phyloP scores from a whole-genome alignment of 2,888 invertebrate species.

The Catocala nupta region DNA sequence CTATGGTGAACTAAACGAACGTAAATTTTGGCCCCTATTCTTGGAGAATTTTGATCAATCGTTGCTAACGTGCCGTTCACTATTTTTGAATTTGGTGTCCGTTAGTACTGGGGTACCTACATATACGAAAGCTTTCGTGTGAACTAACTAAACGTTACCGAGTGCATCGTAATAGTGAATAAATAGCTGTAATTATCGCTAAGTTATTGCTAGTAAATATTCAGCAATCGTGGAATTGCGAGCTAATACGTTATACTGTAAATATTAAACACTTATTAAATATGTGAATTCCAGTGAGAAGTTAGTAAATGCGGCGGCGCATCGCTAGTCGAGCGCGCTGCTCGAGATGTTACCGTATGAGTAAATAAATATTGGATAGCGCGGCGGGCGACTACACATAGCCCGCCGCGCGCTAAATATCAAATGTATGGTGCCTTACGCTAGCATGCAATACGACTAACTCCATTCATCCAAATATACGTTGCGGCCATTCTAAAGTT shows the following conservation, averaged over 20 bases:
- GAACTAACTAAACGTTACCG: slow-evolving; percentile 12
- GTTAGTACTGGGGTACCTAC: slow-evolving; percentile 12
- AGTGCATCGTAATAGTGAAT: slow-evolving; percentile 19
- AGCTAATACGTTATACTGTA: slow-evolving; percentile 27
- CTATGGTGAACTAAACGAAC: slow-evolving; percentile 32
- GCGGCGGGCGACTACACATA: slow-evolving; percentile 22
- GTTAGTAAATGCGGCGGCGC: slow-evolving; percentile 8
- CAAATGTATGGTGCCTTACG: slow-evolving; percentile 38
- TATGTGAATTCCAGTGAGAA: slow-evolving; percentile 13
- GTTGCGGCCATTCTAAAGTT: slow-evolving; percentile 55
- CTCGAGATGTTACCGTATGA: slow-evolving; percentile 7
- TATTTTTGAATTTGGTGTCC: slow-evolving; percentile 4
- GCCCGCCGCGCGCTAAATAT: slow-evolving; percentile 20
- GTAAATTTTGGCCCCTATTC: slow-evolving; percentile 50
- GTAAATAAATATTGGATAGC: slow-evolving; percentile 21
- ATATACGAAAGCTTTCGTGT: slow-evolving; percentile 5
- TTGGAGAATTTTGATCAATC: slow-evolving; percentile 24
- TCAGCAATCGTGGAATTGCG: slow-evolving; percentile 21
- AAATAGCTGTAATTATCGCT: slow-evolving; percentile 24
- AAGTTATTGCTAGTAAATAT: slow-evolving; percentile 32
- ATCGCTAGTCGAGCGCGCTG: slow-evolving; percentile 8
- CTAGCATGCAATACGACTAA: slow-evolving; percentile 55
- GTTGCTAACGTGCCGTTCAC: not conserved
- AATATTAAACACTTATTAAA: slow-evolving; percentile 33
- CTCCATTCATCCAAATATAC: slow-evolving; percentile 53